Evolutionary conservation across 2,113 vertebrate species (phyloP).

Genomic region (Chaetodon auriga): DNA sequence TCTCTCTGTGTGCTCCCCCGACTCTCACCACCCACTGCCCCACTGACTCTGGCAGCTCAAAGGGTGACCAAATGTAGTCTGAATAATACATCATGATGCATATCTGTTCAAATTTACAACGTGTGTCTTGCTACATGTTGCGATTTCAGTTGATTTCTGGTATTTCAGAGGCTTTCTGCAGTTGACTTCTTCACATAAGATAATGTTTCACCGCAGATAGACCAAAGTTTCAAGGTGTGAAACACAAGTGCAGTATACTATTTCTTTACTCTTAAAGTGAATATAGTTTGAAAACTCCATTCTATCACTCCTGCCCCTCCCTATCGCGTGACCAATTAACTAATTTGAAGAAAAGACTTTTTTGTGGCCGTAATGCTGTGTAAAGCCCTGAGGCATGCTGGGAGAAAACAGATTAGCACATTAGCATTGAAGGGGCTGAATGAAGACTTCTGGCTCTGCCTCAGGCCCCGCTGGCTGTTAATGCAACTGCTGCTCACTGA

Average conservation of each 20-base stretch:
- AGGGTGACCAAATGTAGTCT: slow-evolving; percentile 28
- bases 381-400: slow-evolving; percentile 39
- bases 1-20: slow-evolving; percentile 31
- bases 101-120: slow-evolving; percentile 11
- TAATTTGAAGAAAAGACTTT: slow-evolving; percentile 40
- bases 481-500: slow-evolving; percentile 33
- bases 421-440: slow-evolving; percentile 46
- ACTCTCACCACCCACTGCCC: slow-evolving; percentile 47
- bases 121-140: not conserved
- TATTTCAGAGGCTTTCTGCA: not conserved
- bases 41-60: slow-evolving; percentile 23
- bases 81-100: slow-evolving; percentile 32
- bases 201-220: not conserved
- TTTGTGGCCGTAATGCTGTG: slow-evolving; percentile 21
- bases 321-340: slow-evolving; percentile 47
- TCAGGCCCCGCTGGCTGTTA: slow-evolving; percentile 38
- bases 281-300: not conserved
- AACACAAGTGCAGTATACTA: not conserved
- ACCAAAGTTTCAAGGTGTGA: not conserved
- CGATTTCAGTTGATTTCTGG: not conserved
- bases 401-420: slow-evolving; percentile 59
- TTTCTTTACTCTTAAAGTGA: not conserved
- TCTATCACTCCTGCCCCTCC: not conserved
- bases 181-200: not conserved
- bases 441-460: slow-evolving; percentile 50